Evolutionary conservation across 2,113 vertebrate genomes (phyloP), one percentile per base, ranked within the genome.

Genomic region (Semnornis frantzii): DNA sequence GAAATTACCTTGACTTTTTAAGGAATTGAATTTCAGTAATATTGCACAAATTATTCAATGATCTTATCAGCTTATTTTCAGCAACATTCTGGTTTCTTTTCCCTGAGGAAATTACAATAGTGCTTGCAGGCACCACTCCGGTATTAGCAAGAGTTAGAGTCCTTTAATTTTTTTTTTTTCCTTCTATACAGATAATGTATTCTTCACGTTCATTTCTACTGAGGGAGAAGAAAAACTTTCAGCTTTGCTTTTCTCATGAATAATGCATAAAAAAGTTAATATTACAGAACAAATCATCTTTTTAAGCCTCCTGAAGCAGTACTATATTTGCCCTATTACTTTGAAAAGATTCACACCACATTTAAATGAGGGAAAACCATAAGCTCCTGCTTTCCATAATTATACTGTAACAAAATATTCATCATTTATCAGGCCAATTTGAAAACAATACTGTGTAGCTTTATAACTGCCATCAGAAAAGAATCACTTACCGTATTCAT

Each of bases 221-320:
- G 9, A 90, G 46, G 30, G 30, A 76, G 57, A 92, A 70, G 34
- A 34, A 52, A 94, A 77, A 54, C 91, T 91, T 93, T 85, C 54
- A 77, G 94, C 65, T 93, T 89, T 79, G 68, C 74, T 70, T 55
- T 76, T 52, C n/a, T 80, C 91, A 94, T 94, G 91, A 96, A 94
- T 95, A 91, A 94, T 77, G 77, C 89, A 94, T 91, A 39, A 60
- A 76, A 92, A 92, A 85, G 48, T 70, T 89, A 94, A 60, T 80
- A 89, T 80, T 66, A 80, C 48, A 85, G 85, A 81, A 92, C 48
- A 93, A 82, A 82, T 89, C 87, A 52, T 52, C 39, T 78, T 58
- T 90, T 93, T 92, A 89, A 95, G 89, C 63, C 78, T 82, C 81
- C 68, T 93, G 78, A 89, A 96, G 70, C 84, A 95, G 81, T 18